Evolutionary conservation across 2,888 invertebrate species (phyloP), one percentile per base, ranked within the genome.

Genomic region (Hipparchia sbordonii): DNA sequence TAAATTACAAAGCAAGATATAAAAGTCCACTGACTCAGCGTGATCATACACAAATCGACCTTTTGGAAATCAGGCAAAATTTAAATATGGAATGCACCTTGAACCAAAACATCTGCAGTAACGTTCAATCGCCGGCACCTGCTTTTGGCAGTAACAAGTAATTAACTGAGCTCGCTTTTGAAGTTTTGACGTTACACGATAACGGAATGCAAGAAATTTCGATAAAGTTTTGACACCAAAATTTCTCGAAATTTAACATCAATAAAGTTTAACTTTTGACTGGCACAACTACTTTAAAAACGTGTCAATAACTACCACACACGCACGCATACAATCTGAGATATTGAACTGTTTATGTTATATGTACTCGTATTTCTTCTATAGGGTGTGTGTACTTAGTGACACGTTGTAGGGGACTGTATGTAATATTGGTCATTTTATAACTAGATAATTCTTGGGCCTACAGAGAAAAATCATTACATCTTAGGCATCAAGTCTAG

Each of bases 101-200:
- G 51, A 33, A 33, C 10, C 10, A 57, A 67, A 57, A 67, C 56
- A 45, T 57, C 57, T 67, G 67, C 57, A 67, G 45, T 56, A 46
- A 39, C 56, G 67, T 46, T 45, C 46, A 46, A 67, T 66, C 3
- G 56, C 13, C 54, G 9, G 56, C 67, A 67, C 56, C 67, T 67
- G 67, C 57, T 46, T 2, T 57, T 67, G 65, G 7, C 56, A 67
- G 45, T 56, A 56, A 46, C 56, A 57, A 10, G 10, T 67, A 67
- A 66, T 67, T 67, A 67, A 45, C 56, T 54, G 39, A 13, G 45
- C 67, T 67, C 57, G 67, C 67, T 46, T 67, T 56, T 46, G 67
- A 66, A 52, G 54, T 39, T 54, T 62, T 52, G 51, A 52, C 52
- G 23, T 48, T 48, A 52, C 65, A 57, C 67, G 57, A 67, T 56